These are phyloP conservation scores for Acanthopleura granulata DNA, from an alignment of 2,888 invertebrate species.

Conservation along the genomic window DNA sequence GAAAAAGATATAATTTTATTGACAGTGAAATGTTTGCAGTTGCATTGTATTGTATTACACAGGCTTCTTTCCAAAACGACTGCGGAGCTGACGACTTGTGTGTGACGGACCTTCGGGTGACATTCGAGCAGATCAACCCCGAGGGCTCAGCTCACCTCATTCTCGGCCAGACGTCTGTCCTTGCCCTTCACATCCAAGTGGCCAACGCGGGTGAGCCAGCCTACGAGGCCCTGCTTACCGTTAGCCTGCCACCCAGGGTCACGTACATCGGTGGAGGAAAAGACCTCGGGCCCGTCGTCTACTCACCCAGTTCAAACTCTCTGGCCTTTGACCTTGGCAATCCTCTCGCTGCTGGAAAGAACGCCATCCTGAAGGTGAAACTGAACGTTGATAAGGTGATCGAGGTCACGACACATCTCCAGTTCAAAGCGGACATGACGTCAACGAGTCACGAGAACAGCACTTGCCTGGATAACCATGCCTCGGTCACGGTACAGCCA, in stretches of 20 bases:
- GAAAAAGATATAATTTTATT: too few species aligned
- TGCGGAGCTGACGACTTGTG: slow-evolving; percentile 44
- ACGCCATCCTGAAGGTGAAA: background rate
- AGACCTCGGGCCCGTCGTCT: too few species aligned
- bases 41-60: slow-evolving; percentile 19
- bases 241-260: background rate
- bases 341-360: background rate
- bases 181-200: background rate
- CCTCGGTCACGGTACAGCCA: background rate
- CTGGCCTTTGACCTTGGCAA: background rate
- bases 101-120: slow-evolving; percentile 37
- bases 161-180: background rate
- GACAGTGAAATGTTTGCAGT: too few species aligned
- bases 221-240: background rate
- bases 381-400: background rate
- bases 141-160: background rate
- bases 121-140: slow-evolving; percentile 25
- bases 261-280: background rate
- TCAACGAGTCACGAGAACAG: background rate
- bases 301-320: background rate
- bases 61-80: slow-evolving; percentile 40
- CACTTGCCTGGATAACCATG: background rate
- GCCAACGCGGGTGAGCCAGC: background rate
- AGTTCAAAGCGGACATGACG: background rate
- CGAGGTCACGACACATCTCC: background rate